Evolutionary conservation across 2,888 invertebrate genomes (phyloP).

Genomic region (Apoda limacodes): DNA sequence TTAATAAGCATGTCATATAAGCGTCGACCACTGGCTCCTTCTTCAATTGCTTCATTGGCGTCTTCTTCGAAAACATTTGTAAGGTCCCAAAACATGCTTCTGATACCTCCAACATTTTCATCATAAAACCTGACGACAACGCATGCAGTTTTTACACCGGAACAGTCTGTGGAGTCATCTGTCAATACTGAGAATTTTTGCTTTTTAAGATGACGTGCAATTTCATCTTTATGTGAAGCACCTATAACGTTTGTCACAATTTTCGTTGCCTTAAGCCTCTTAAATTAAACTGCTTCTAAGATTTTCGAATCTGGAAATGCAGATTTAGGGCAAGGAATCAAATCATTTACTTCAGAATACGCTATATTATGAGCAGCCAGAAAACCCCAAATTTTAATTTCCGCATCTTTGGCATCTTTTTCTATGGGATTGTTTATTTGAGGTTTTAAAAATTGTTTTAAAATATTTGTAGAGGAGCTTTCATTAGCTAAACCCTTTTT

Average conservation of each 20-base stretch:
- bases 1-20: constrained; percentile 3
- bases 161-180: constrained; percentile 9
- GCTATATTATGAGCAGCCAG: too few relatives aligned
- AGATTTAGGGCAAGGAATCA: constrained; percentile 3
- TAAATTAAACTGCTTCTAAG: background rate
- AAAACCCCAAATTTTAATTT: too few relatives aligned
- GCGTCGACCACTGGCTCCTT: background rate
- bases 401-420: too few relatives aligned
- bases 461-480: too few relatives aligned
- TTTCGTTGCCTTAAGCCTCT: constrained; percentile 1
- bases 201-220: constrained; percentile 1
- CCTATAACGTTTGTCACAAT: constrained; percentile 4
- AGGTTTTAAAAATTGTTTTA: too few relatives aligned
- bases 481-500: too few relatives aligned
- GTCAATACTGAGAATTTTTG: constrained; percentile 8
- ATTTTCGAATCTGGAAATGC: constrained; percentile 7
- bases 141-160: constrained; percentile 7
- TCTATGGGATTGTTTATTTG: too few relatives aligned
- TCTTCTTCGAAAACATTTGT: constrained; percentile 3
- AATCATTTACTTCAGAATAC: too few relatives aligned
- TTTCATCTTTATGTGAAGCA: constrained; percentile 4
- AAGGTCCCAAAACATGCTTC: constrained; percentile 9
- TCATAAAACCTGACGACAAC: constrained; percentile 9
- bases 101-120: constrained; percentile 6
- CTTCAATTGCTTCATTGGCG: constrained; percentile 3